Conservation (phyloP, 2,113 vertebrate genomes). For the Vidua macroura region DNA sequence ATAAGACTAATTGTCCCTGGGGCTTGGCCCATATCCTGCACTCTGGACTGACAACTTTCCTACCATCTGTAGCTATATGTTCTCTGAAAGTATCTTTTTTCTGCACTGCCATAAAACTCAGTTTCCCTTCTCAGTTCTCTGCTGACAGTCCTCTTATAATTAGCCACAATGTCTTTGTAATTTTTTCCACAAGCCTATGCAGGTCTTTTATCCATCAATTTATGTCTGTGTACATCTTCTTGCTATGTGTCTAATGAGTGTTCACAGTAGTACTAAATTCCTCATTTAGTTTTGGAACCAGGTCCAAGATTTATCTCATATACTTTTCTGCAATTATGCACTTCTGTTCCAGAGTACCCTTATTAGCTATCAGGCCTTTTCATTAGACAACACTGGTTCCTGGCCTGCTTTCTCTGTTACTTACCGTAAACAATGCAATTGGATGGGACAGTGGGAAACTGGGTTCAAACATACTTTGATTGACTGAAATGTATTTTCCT, state of each 20-base stretch:
- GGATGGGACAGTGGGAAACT: neutral
- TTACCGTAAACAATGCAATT: neutral
- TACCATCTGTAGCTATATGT: neutral
- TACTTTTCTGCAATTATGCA: neutral
- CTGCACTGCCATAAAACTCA: neutral
- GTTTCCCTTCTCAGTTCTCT: neutral
- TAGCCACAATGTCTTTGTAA: neutral
- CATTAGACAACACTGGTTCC: fast-evolving
- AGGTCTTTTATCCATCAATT: neutral
- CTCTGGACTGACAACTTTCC: neutral
- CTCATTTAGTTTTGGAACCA: neutral
- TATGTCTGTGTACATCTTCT: neutral
- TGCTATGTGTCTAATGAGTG: neutral
- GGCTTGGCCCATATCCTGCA: neutral
- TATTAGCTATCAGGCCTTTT: neutral
- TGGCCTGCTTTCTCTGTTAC: neutral
- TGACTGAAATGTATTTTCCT: neutral
- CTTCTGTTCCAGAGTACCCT: neutral
- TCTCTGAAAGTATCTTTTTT: neutral
- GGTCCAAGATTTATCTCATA: neutral
- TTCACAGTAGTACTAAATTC: neutral
- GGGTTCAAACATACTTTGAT: neutral
- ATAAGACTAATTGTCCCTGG: neutral
- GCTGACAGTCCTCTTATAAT: neutral
- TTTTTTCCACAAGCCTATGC: neutral